phyloP scores from a whole-genome alignment of 2,888 invertebrate genomes.

The Micropterix aruncella region DNA sequence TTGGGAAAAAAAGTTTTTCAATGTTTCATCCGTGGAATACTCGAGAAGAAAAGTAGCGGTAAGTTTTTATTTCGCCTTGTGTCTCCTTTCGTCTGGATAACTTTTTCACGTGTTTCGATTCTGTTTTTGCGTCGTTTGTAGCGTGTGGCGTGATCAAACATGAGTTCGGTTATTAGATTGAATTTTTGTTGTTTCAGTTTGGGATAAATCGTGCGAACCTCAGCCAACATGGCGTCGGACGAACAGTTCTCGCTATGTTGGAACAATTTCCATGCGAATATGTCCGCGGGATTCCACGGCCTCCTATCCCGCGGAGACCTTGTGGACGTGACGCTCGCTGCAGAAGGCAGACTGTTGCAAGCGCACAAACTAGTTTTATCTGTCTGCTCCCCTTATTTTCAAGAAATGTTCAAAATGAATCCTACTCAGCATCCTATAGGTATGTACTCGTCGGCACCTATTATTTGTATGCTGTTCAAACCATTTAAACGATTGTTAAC shows the following conservation, averaged over 20 bases:
- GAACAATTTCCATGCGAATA: slow-evolving; percentile 62
- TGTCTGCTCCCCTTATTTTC: slow-evolving; percentile 60
- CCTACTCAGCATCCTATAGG: slow-evolving; percentile 54
- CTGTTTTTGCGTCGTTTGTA: too few relatives aligned
- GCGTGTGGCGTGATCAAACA: too few relatives aligned
- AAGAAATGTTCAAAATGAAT: slow-evolving; percentile 59
- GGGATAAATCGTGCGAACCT: too few relatives aligned
- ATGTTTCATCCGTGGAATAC: too few relatives aligned
- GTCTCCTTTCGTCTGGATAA: too few relatives aligned
- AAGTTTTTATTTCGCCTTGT: too few relatives aligned
- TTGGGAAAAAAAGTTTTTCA: too few relatives aligned
- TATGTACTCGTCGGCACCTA: slow-evolving; percentile 18
- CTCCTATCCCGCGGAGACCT: slow-evolving; percentile 54
- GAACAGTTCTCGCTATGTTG: slow-evolving; percentile 61
- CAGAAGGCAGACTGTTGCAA: slow-evolving; percentile 54
- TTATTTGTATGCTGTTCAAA: slow-evolving; percentile 4
- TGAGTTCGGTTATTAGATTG: too few relatives aligned
- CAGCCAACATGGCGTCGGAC: slow-evolving; percentile 56
- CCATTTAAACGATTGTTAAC: slow-evolving; percentile 11
- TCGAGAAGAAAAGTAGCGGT: too few relatives aligned
- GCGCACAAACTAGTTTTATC: slow-evolving; percentile 59
- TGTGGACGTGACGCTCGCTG: slow-evolving; percentile 56
- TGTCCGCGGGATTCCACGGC: slow-evolving; percentile 58
- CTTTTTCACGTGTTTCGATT: too few relatives aligned
- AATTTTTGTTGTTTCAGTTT: background rate